Conservation (phyloP, 2,113 vertebrate genomes). For the Trematocara stigmaticum region DNA sequence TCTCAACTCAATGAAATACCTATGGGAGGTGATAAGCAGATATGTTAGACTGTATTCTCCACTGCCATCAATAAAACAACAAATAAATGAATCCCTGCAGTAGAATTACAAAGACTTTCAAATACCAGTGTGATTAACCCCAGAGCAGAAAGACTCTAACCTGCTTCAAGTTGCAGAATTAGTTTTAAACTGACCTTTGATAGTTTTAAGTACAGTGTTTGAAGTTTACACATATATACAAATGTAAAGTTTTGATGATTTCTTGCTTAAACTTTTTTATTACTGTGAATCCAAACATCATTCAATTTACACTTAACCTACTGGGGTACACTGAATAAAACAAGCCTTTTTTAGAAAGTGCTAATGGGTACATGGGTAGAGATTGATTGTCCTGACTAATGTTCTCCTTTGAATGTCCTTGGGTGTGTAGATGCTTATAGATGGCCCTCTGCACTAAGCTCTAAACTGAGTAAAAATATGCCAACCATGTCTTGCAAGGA, state of each 20-base stretch:
- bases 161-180: background rate
- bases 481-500: background rate
- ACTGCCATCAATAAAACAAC: background rate
- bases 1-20: background rate
- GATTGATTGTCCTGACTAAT: background rate
- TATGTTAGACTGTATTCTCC: background rate
- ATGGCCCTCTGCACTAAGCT: background rate
- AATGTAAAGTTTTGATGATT: background rate
- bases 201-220: background rate
- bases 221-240: background rate
- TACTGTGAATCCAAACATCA: background rate
- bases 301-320: background rate
- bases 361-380: background rate
- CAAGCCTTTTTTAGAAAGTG: background rate
- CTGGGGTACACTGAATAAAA: background rate
- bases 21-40: background rate
- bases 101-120: background rate
- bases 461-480: slow-evolving; percentile 16
- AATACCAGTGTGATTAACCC: background rate
- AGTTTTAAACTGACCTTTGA: background rate
- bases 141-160: background rate
- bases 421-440: background rate
- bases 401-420: slow-evolving; percentile 25
- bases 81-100: background rate
- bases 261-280: background rate